These are phyloP conservation scores for Rhinopomastus cyanomelas DNA, from an alignment of 2,113 vertebrate species.

Conservation along the genomic window DNA sequence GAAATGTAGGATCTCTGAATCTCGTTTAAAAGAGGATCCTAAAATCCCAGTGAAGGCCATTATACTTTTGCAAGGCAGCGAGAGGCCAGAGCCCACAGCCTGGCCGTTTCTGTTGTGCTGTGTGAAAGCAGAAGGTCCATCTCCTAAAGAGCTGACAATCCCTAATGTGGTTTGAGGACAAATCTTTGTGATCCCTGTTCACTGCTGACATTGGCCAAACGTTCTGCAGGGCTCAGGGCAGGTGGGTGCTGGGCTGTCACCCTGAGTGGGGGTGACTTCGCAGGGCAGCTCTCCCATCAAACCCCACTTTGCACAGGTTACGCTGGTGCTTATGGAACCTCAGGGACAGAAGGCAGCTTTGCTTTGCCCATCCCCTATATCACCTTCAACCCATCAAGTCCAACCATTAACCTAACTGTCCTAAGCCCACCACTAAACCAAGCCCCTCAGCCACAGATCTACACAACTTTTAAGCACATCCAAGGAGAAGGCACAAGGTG, in stretches of 20 bases:
- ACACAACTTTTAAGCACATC: too few species aligned
- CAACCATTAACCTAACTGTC: too few species aligned
- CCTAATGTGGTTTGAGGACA: background rate
- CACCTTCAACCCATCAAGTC: too few species aligned
- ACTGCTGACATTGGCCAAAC: background rate
- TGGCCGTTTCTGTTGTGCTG: background rate
- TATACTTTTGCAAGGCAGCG: background rate
- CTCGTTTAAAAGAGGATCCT: background rate
- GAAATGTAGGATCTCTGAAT: background rate
- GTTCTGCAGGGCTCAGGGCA: accelerated
- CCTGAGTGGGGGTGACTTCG: background rate
- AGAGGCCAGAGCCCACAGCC: background rate
- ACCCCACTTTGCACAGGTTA: background rate
- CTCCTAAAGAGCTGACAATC: background rate
- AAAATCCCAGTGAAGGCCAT: background rate
- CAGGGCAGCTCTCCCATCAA: background rate
- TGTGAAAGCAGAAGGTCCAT: background rate
- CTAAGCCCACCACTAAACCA: too few species aligned
- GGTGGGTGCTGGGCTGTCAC: background rate
- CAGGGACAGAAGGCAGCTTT: background rate
- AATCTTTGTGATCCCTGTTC: background rate
- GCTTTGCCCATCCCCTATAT: background rate
- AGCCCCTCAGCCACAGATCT: too few species aligned
- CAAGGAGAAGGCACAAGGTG: too few species aligned
- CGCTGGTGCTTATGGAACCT: background rate